Evolutionary conservation across 2,888 invertebrate genomes (phyloP), one percentile per base, ranked within the genome.

Genomic region (Megamerina dolium): DNA sequence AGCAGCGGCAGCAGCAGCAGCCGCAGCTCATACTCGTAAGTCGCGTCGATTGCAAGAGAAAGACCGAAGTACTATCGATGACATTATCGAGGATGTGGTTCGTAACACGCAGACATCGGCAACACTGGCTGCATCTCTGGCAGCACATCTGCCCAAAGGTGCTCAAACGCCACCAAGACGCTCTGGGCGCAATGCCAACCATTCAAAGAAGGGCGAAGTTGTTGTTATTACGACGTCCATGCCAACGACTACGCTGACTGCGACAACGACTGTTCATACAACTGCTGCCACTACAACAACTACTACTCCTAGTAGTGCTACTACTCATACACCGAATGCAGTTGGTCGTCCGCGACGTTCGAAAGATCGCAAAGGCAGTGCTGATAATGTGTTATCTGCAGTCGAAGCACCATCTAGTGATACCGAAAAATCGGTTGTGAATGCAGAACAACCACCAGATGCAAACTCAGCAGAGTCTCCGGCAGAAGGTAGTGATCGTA

Each of bases 21-120:
- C 17, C 1, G 45, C 48, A 2, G 49, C 60, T 4, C 86, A 87
- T 51, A 88, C 88, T 0, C 75, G 90, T 38, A 89, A 90, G 67
- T 90, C 89, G 1, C 77, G 85, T 44, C 76, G 90, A 48, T 72
- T 90, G 41, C 85, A 84, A 59, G 87, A 88, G 62, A 82, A 83
- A 60, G 87, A 86, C 59, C 77, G 86, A 46, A 86, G 78, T 48
- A 85, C 87, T 2, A 80, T 89, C 9, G 93, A 94, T 63, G 91
- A 90, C 57, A 81, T 87, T 12, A 91, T 92, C 51, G 93, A 94
- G 54, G 91, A 93, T 60, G 90, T 91, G 1, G 82, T 90, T 2
- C 82, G 87, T 53, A 85, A 86, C 46, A 73, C 79, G 1, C 54
- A 53, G 66, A 75, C 54, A 73, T 57, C 60, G 6, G 21, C 45